phyloP scores from a whole-genome alignment of 2,888 invertebrate genomes.

The Leucophenga montana region DNA sequence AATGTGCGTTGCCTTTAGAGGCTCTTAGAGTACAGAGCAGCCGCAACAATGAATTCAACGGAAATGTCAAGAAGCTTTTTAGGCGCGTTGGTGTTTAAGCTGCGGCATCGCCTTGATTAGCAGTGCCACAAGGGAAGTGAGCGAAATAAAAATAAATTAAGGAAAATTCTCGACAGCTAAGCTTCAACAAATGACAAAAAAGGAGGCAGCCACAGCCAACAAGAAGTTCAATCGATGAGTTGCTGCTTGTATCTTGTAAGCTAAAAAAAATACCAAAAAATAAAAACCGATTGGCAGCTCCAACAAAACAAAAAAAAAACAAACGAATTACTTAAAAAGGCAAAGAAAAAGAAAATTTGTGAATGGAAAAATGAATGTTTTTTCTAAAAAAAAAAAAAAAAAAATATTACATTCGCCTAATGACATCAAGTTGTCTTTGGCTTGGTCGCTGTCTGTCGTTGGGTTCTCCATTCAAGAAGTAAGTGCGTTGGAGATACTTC shows the following conservation, averaged over 20 bases:
- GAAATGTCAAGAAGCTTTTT: background rate
- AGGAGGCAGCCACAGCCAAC: background rate
- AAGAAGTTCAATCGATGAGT: background rate
- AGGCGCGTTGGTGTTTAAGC: too few species aligned
- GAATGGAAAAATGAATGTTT: too few species aligned
- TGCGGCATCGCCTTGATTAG: background rate
- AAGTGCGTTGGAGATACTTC: too few species aligned
- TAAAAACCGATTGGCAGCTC: background rate
- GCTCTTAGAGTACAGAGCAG: background rate
- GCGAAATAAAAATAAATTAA: constrained; percentile 1
- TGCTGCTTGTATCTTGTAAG: background rate
- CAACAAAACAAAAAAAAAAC: background rate
- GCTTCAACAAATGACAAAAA: constrained; percentile 22
- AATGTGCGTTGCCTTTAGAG: background rate
- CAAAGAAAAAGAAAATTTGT: background rate
- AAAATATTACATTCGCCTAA: constrained; percentile 8
- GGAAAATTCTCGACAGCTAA: constrained; percentile 15
- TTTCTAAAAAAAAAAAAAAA: background rate
- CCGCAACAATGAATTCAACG: background rate
- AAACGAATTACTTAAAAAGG: background rate
- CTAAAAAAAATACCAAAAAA: background rate
- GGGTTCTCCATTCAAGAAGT: too few species aligned
- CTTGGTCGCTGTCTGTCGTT: too few species aligned
- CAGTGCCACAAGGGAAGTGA: constrained; percentile 1
- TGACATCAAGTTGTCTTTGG: background rate